Conservation (phyloP, 2,888 invertebrate genomes). For the Eretmocerus hayati region DNA sequence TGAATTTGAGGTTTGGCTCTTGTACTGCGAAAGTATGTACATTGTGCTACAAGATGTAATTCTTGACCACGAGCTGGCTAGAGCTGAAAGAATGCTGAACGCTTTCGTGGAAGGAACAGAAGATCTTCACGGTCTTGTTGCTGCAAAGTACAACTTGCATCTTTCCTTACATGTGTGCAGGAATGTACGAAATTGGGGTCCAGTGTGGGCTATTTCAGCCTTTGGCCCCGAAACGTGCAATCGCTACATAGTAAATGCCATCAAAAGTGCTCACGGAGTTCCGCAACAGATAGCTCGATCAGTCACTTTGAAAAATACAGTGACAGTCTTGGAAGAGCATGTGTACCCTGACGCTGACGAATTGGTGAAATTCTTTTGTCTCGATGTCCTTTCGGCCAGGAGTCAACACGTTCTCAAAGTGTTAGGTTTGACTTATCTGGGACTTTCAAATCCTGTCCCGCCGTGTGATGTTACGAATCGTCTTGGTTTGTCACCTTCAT, state of each 20-base stretch:
- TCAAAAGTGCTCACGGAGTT: not conserved
- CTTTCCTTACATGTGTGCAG: not conserved
- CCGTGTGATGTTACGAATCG: too few species aligned
- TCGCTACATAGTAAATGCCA: not conserved
- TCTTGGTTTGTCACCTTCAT: too few species aligned
- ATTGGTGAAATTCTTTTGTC: too few species aligned
- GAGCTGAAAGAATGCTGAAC: constrained; percentile 4
- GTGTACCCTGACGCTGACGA: too few species aligned
- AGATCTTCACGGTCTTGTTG: not conserved
- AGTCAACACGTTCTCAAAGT: too few species aligned
- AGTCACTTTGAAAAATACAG: not conserved
- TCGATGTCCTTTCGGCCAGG: too few species aligned
- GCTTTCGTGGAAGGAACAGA: constrained; percentile 11
- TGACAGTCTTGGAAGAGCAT: too few species aligned
- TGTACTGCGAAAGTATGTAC: constrained; percentile 11
- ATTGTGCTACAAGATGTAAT: constrained; percentile 4
- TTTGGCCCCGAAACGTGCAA: not conserved
- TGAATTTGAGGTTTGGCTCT: constrained; percentile 4
- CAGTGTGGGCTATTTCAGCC: not conserved
- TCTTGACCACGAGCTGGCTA: not conserved
- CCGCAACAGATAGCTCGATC: not conserved
- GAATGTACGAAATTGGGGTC: not conserved
- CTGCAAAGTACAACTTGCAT: not conserved
- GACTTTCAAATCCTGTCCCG: too few species aligned
- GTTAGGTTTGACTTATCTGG: too few species aligned